phyloP scores from a whole-genome alignment of 2,888 invertebrate species.

The Macrosiphum euphorbiae region DNA sequence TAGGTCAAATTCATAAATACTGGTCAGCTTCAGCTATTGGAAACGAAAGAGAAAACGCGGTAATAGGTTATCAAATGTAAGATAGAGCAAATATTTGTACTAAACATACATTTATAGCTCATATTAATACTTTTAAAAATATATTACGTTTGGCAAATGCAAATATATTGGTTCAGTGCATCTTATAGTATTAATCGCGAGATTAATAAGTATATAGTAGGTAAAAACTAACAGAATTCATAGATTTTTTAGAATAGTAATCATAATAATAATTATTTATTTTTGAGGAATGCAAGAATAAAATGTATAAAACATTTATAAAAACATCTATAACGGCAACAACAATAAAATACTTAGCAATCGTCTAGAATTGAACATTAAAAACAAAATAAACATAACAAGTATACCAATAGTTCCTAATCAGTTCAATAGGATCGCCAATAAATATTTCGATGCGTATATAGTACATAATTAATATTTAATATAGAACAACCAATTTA shows the following conservation, averaged over 20 bases:
- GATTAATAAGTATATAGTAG: neutral
- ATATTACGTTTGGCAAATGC: neutral
- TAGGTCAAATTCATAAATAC: slow-evolving; percentile 25
- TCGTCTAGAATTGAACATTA: neutral
- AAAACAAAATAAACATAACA: neutral
- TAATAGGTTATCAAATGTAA: slow-evolving; percentile 32
- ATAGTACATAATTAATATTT: neutral
- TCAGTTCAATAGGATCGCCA: neutral
- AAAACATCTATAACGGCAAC: neutral
- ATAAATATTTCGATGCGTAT: neutral
- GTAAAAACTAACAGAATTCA: neutral
- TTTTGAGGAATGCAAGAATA: neutral
- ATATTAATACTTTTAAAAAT: neutral
- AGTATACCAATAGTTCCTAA: neutral
- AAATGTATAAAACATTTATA: neutral
- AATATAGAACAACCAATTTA: neutral
- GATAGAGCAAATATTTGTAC: slow-evolving; percentile 31
- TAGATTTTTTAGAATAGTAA: neutral
- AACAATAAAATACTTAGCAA: neutral
- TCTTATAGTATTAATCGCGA: neutral
- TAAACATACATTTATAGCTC: neutral
- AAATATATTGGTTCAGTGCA: neutral
- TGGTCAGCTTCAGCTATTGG: neutral
- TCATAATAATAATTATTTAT: neutral
- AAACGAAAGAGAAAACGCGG: slow-evolving; percentile 30